Base-by-base conservation (phyloP, 2,888 invertebrate genomes). In the Oligia fasciuncula region DNA sequence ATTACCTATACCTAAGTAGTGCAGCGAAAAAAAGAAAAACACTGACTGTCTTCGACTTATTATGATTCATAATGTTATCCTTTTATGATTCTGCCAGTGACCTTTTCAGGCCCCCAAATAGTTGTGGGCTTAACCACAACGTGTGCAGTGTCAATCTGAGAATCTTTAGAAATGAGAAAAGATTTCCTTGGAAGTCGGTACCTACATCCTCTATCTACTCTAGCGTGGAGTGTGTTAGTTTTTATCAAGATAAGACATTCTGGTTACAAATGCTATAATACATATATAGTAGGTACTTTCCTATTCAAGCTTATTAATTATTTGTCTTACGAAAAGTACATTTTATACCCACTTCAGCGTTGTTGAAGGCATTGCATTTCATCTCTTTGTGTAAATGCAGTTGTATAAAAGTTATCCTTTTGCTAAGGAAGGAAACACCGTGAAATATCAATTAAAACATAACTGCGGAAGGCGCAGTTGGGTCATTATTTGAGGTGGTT, bases 341-440 rank as follows among this genome's bases (percentile, higher is more conserved):
- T n/a, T 49, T 40, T 43, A 43, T n/a, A 35, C 1, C 5, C 14
- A 62, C n/a, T 67, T 63, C 29, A 19, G 40, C 29, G 35, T 62
- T 1, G 23, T 40, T 49, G 29, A 19, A 43, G 40, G 23, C n/a
- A 54, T 79, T 73, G 51, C 54, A 71, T 63, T 19, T 68, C 51
- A 60, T 81, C 23, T 74, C 49, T 63, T 83, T 66, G 46, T 49
- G n/a, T 54, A 65, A 49, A 51, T 75, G 49, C 54, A 49, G 66
- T 73, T 76, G 57, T 77, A 60, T n/a, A n/a, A n/a, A 4, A 60
- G n/a, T 71, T 71, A 75, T 76, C 74, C 67, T 80, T 29, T 71
- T 71, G 29, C 57, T 65, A 77, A 43, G 73, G 60, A 77, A 83
- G 79, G 84, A 86, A 83, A 71, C 8, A 62, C 1, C 23, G 43